Evolutionary conservation across 2,888 invertebrate genomes (phyloP), one percentile per base, ranked within the genome.

Genomic region (Drosophila crucigera): DNA sequence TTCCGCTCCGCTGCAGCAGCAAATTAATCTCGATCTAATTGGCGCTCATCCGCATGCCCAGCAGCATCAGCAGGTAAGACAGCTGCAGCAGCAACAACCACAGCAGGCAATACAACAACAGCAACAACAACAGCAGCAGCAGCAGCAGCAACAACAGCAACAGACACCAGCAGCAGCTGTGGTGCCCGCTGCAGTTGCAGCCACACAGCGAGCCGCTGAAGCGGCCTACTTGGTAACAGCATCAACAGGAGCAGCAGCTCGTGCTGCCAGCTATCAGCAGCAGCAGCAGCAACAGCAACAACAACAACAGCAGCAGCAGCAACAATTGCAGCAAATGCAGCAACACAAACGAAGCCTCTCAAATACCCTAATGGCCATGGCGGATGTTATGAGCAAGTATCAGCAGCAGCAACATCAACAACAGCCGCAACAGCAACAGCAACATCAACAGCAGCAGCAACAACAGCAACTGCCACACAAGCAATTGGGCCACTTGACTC

Each of bases 1-100:
- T 71, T 92, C 92, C 68, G 92, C 92, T 59, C 92, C 92, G 67
- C 79, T 92, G 82, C 91, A 91, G 64, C 92, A 92, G 82, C 92
- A 92, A 83, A 92, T 91, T 54, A 92, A 92, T 87, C 88, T 90
- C 25, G 92, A 92, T 65, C 65, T 92, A 66, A 91, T 92, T 78
- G 92, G 92, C 63, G 91, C 92, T 43, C 91, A 92, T 89, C 91
- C 92, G n/a, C 90, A 92, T 73, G 91, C 88, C 56, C 91, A 92
- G 80, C 91, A 90, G 72, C 85, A 89, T 84, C 85, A 87, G 84
- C 85, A 87, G 71, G 84, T 83, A 79, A 83, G 83, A 58, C 84
- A 83, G 63, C 86, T 82, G 41, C 80, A 76, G 11, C 69, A 52
- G 19, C 68, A 54, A 3, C 77, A 61, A 9, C 84, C 74, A 4